Conservation (phyloP, 2,113 vertebrate species). For the Nothocercus julius region DNA sequence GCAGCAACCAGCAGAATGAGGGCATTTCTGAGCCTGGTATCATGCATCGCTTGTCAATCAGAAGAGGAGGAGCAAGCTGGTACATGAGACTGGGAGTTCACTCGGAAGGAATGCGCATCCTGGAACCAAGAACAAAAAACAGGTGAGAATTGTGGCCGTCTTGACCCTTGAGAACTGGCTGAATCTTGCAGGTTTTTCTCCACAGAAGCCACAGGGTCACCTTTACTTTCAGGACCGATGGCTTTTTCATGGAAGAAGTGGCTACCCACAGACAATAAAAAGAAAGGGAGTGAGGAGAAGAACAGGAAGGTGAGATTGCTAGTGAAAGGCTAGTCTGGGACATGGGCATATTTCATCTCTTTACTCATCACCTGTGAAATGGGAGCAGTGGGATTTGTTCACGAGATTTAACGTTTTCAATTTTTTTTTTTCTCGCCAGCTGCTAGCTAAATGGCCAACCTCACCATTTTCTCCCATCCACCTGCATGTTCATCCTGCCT, state of each 20-base stretch:
- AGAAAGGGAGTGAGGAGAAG: rapidly evolving
- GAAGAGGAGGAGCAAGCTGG: neutral
- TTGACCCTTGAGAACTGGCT: neutral
- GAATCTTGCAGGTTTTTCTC: neutral
- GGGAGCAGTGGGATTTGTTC: neutral
- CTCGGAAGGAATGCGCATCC: neutral
- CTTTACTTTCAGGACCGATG: neutral
- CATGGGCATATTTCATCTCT: neutral
- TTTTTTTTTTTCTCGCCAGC: neutral
- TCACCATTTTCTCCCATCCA: rapidly evolving
- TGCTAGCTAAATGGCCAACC: neutral
- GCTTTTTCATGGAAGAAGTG: neutral
- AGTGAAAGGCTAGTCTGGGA: neutral
- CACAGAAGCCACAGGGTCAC: neutral
- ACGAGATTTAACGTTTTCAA: neutral
- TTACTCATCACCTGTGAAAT: neutral
- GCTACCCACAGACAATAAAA: neutral
- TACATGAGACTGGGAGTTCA: neutral
- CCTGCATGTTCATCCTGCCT: neutral
- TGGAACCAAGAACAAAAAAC: neutral
- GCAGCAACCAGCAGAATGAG: neutral
- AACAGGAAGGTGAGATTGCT: neutral
- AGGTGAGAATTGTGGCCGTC: neutral
- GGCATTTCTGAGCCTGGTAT: neutral
- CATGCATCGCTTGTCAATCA: neutral